Base-by-base conservation (phyloP, 2,113 vertebrate genomes). In the Syrmaticus mikado region DNA sequence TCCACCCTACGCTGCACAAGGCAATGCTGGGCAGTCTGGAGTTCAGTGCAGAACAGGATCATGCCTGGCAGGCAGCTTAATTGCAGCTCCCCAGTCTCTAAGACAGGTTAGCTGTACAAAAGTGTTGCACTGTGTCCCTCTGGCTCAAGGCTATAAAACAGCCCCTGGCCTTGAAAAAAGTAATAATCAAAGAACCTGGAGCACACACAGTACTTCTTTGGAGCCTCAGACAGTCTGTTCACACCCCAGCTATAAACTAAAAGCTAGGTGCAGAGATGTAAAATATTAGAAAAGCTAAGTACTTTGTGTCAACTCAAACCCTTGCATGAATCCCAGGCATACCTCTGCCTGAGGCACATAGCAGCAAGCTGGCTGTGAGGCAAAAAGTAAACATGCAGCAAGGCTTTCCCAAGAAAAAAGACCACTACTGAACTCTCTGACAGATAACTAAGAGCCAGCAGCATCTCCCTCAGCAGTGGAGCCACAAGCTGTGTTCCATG, bases 91-190 rank as follows among this genome's bases (percentile, higher is more conserved):
- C 34, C n/a, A 27, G 8, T 48, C 73, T 68, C 45, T 55, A 62
- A 73, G 25, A 20, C 40, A 38, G 30, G 46, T 73, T 50, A 32
- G 24, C 60, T 10, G 1, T 13, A 8, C 10, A 14, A 46, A 74
- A 24, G 12, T 28, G n/a, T 61, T 66, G 22, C 20, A 24, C 38
- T 38, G 25, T 36, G 24, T 36, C 25, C 36, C 25, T 72, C 19
- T 81, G 55, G 32, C 74, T 88, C 46, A 40, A 45, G 66, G 24
- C 38, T 67, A 34, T 60, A 46, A 89, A 92, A 61, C 28, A 85
- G 32, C 34, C 7, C 16, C 16, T 85, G 43, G 34, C n/a, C 46
- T 28, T 58, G 38, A 27, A 28, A 32, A 87, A 65, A 1, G 1
- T 36, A 68, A 41, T 30, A 72, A 43, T 13, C 32, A 50, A 60